Evolutionary conservation across 2,113 vertebrate genomes (phyloP).

Genomic region (Gopherus evgoodei): DNA sequence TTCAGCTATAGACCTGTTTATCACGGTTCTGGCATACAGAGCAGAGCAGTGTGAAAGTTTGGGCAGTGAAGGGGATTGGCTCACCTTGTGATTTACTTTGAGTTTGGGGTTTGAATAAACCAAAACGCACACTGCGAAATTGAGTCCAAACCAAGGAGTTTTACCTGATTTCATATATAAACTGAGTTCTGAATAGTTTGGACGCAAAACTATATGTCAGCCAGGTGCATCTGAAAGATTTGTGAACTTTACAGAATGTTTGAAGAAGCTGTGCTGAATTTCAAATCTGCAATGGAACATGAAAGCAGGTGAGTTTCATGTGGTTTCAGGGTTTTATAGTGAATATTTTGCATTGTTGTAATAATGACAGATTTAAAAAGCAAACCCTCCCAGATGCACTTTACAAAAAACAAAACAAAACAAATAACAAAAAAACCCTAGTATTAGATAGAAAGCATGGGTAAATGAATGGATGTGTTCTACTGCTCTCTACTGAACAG

Average conservation of each 20-base stretch:
- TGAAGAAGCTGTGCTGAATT: slow-evolving; percentile 42
- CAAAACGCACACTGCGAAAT: background rate
- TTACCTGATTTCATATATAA: background rate
- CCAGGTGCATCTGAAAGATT: slow-evolving; percentile 35
- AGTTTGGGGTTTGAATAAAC: background rate
- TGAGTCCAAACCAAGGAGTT: background rate
- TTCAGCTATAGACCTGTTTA: slow-evolving; percentile 28
- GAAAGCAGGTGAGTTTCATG: slow-evolving; percentile 58
- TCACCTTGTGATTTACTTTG: background rate
- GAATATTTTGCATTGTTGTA: slow-evolving; percentile 62
- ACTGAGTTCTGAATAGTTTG: background rate
- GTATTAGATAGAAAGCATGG: slow-evolving; percentile 36
- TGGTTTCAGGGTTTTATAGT: slow-evolving; percentile 55
- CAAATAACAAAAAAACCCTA: background rate
- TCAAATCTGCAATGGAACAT: slow-evolving; percentile 46
- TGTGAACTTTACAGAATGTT: slow-evolving; percentile 18
- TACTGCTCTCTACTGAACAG: background rate
- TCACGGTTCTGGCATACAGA: slow-evolving; percentile 36
- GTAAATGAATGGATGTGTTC: background rate
- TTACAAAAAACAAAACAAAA: background rate
- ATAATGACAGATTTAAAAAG: slow-evolving; percentile 60
- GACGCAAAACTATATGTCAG: background rate
- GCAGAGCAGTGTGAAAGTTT: slow-evolving; percentile 43
- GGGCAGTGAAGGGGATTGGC: slow-evolving; percentile 5
- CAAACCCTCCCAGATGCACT: slow-evolving; percentile 46